Percentiles rank a stretch among this genome's conserved stretches.
Conservation (phyloP, 1,140 invertebrate genomes). For the Hycleus cichorii region DNA sequence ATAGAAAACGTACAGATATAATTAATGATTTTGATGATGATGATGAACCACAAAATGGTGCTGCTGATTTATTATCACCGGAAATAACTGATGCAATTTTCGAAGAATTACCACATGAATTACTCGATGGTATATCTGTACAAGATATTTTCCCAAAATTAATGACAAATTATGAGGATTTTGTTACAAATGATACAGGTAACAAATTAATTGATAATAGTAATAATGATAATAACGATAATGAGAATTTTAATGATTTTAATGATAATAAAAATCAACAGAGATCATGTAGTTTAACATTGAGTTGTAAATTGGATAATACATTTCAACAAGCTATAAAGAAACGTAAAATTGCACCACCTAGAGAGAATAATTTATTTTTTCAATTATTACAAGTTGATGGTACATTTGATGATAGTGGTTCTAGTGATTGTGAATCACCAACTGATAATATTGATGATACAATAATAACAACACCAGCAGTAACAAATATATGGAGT, state of each 20-base stretch:
- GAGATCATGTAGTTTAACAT: slow-evolving; percentile 58
- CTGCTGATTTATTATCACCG: slow-evolving; percentile 66
- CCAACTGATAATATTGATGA: slow-evolving; percentile 9
- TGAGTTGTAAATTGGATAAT: slow-evolving; percentile 59
- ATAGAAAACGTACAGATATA: slow-evolving; percentile 33
- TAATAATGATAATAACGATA: slow-evolving; percentile 23
- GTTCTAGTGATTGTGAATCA: slow-evolving; percentile 43
- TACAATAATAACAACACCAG: neutral
- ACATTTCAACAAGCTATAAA: slow-evolving; percentile 55
- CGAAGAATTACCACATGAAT: slow-evolving; percentile 70
- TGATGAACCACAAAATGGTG: slow-evolving; percentile 63
- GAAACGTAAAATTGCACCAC: slow-evolving; percentile 51
- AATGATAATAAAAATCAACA: slow-evolving; percentile 55
- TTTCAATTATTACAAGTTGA: slow-evolving; percentile 56
- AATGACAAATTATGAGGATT: slow-evolving; percentile 43
- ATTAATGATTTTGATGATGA: slow-evolving; percentile 55
- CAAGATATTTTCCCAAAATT: slow-evolving; percentile 65
- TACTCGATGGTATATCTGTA: slow-evolving; percentile 75
- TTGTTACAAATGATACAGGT: slow-evolving; percentile 28
- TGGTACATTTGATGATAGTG: slow-evolving; percentile 60
- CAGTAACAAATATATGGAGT: slow-evolving; percentile 23
- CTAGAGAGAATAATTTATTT: slow-evolving; percentile 20
- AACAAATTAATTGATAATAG: slow-evolving; percentile 24
- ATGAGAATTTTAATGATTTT: slow-evolving; percentile 57
- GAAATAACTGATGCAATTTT: slow-evolving; percentile 78